Evolutionary conservation across 2,888 invertebrate genomes (phyloP).

Genomic region (Acanthosepion esculentum): DNA sequence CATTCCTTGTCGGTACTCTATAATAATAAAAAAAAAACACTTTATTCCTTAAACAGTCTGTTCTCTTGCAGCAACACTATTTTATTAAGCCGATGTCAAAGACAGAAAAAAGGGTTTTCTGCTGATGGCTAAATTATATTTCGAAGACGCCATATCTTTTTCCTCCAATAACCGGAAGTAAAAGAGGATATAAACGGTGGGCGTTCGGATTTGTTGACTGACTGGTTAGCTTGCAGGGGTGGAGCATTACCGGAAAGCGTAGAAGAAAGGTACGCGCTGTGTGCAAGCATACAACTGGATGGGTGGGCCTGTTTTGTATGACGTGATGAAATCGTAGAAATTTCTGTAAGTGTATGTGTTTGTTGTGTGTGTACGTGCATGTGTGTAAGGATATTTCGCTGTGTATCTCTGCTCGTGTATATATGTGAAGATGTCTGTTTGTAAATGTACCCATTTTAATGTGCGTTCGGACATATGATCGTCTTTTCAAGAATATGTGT

Average conservation of each 20-base stretch:
- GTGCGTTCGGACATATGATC: no score
- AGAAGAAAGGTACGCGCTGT: neutral
- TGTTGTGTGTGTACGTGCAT: neutral
- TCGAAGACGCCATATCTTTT: neutral
- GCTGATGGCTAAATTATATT: conserved; percentile 33
- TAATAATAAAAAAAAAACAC: neutral
- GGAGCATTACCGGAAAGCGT: neutral
- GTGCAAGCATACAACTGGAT: neutral
- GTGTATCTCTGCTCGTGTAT: no score
- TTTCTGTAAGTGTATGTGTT: neutral
- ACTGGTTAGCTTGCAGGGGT: conserved; percentile 11
- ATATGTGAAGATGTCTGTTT: no score
- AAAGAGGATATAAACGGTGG: conserved; percentile 5
- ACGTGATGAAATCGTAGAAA: neutral
- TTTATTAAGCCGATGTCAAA: conserved; percentile 14
- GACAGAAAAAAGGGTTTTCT: neutral
- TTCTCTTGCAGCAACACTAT: conserved; percentile 33
- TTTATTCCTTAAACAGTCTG: conserved; percentile 4
- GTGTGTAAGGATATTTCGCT: neutral
- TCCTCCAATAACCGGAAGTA: neutral
- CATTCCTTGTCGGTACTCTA: no score
- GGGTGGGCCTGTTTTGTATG: neutral
- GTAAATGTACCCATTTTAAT: no score
- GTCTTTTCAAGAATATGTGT: no score
- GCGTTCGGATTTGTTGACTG: neutral